phyloP scores from a whole-genome alignment of 1,140 invertebrate species.

The Latrodectus geometricus region DNA sequence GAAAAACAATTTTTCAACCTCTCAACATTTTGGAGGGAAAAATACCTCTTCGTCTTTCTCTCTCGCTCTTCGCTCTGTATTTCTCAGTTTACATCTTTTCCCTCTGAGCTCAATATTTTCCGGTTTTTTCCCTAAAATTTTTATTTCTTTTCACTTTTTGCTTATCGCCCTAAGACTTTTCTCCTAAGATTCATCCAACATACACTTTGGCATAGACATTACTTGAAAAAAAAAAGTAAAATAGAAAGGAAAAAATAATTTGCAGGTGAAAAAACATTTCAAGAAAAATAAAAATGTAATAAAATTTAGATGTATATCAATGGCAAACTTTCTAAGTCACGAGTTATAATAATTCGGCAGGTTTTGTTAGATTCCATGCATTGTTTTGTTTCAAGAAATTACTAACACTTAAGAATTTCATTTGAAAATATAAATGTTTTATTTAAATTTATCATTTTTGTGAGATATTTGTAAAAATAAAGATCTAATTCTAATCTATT shows the following conservation, averaged over 20 bases:
- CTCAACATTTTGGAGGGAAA: conserved; percentile 38
- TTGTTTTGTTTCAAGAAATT: too few species aligned
- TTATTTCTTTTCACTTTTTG: neutral
- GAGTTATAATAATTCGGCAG: neutral
- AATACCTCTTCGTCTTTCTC: conserved; percentile 4
- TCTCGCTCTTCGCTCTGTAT: conserved; percentile 25
- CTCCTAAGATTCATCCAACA: neutral
- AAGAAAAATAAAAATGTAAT: neutral
- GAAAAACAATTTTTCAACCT: conserved; percentile 45
- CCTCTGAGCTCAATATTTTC: conserved; percentile 45
- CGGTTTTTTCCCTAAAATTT: too few species aligned
- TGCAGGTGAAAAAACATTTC: too few species aligned
- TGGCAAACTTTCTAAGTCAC: neutral
- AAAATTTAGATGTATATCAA: conserved; percentile 17
- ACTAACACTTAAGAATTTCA: too few species aligned
- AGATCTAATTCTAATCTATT: too few species aligned
- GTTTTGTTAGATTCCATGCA: too few species aligned
- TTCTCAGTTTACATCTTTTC: conserved; percentile 51
- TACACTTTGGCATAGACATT: neutral
- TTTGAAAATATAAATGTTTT: too few species aligned
- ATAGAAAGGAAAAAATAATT: too few species aligned
- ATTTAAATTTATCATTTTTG: too few species aligned
- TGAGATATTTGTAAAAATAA: too few species aligned
- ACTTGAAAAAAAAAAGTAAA: too few species aligned
- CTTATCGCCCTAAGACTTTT: neutral